These are phyloP conservation scores for Masnerella sp. DNA, from an alignment of 2,888 invertebrate genomes.

Conservation along the genomic window DNA sequence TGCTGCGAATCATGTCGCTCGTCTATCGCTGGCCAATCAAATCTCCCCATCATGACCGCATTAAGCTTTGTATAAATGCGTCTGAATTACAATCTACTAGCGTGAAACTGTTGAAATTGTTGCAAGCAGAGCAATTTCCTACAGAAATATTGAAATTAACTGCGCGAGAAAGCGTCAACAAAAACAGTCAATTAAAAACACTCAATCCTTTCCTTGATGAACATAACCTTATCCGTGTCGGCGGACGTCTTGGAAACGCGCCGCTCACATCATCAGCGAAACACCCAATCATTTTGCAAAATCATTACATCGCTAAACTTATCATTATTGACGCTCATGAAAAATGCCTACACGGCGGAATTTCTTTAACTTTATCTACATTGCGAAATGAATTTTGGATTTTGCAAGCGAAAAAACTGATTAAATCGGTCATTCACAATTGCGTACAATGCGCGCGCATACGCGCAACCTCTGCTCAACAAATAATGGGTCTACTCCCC, in stretches of 20 bases:
- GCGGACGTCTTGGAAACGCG: background rate
- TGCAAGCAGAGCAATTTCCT: background rate
- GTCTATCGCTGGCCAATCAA: no score
- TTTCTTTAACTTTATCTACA: background rate
- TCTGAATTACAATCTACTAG: background rate
- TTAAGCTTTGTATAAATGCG: no score
- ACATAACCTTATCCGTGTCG: background rate
- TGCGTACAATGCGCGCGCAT: background rate
- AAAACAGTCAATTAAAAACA: background rate
- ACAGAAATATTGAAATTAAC: background rate
- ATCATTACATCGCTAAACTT: background rate
- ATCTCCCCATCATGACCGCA: no score
- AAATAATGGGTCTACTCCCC: background rate
- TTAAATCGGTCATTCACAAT: background rate
- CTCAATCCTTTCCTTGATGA: background rate
- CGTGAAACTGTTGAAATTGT: background rate
- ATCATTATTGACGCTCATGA: background rate
- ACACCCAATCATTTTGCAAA: background rate
- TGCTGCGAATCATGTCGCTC: no score
- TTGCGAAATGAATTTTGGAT: background rate
- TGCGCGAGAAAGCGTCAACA: background rate
- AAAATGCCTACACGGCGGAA: background rate
- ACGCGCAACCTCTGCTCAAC: background rate
- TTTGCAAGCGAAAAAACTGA: background rate
- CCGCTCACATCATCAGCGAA: background rate